Evolutionary conservation across 2,113 vertebrate genomes (phyloP).

Genomic region (Myxocyprinus asiaticus): DNA sequence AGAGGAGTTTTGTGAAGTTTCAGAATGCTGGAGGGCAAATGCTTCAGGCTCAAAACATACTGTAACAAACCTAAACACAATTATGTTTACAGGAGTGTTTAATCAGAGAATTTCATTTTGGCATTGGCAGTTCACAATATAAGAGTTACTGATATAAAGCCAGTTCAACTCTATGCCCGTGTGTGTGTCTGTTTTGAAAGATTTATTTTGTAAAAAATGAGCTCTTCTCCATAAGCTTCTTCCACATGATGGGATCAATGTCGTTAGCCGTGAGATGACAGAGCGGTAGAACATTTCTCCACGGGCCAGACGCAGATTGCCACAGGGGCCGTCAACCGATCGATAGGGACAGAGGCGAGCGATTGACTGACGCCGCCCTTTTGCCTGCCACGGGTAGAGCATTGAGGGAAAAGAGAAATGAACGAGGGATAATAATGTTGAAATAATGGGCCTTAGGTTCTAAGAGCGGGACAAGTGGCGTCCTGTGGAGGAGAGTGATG

Average conservation of each 20-base stretch:
- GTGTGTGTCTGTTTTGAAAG: conserved; percentile 59
- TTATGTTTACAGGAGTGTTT: not conserved
- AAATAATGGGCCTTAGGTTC: conserved; percentile 51
- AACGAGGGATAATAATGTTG: conserved; percentile 51
- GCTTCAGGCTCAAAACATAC: not conserved
- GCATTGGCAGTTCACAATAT: not conserved
- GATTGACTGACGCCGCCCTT: conserved; percentile 81
- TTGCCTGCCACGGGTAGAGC: conserved; percentile 70
- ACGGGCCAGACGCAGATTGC: conserved; percentile 78
- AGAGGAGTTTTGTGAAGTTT: not conserved
- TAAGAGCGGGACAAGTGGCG: conserved; percentile 5
- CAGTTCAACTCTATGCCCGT: not conserved
- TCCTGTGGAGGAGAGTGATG: conserved; percentile 51
- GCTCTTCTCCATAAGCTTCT: conserved; percentile 51
- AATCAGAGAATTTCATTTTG: not conserved
- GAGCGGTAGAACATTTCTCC: conserved; percentile 72
- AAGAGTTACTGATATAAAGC: conserved; percentile 18
- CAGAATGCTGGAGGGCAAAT: not conserved
- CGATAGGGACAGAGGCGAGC: conserved; percentile 66
- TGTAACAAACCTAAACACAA: not conserved
- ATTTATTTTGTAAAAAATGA: conserved; percentile 62
- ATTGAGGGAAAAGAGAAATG: conserved; percentile 75
- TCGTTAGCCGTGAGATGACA: conserved; percentile 73
- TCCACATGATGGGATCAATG: conserved; percentile 65
- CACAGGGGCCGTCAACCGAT: conserved; percentile 71